Evolutionary conservation across 1,140 invertebrate species (phyloP), one percentile per base, ranked within the genome.

Genomic region (Batillaria attramentaria): DNA sequence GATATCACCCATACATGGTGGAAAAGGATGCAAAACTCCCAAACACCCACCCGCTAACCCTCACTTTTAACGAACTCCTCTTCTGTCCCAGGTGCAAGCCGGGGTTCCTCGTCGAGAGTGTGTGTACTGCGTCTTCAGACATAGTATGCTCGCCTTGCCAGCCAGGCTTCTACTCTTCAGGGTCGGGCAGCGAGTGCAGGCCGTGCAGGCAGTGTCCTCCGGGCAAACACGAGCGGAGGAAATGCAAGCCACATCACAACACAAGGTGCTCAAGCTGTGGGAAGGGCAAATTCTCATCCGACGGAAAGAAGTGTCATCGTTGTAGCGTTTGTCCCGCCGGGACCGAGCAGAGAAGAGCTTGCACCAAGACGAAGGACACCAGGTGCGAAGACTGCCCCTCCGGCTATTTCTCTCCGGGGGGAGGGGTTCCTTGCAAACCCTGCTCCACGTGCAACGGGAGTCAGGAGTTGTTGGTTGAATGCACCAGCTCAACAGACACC

Each of bases 271-370:
- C 20, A 31, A 35, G 3, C 31, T 73, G 72, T 24, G 18, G 50
- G 46, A n/a, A 20, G 50, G 46, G 46, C 46, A 60, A 20, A 4
- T 73, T 57, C 50, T 57, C 54, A 8, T 10, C 46, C 1, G 8
- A 57, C 5, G 72, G 54, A 3, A 57, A 57, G 18, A 57, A 4
- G 5, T 73, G 72, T 35, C 20, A 60, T n/a, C 8, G 28, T 2
- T 75, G 73, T 57, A 65, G 8, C 33, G 2, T n/a, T n/a, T 75
- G 73, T 28, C 37, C 73, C n/a, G 46, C 73, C 10, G 73, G 73
- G 2, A 57, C 10, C 4, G 54, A 54, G 16, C 54, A 41, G 57
- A 41, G 20, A 8, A 65, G 31, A 18, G 8, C 73, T 28, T 75
- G 73, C n/a, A 62, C 6, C 2, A 28, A 41, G 28, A 8, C n/a